Percentiles rank a stretch among this genome's conserved stretches.
Conservation (phyloP, 64 coral and sea anemone species). For the Astreopora myriophthalma region DNA sequence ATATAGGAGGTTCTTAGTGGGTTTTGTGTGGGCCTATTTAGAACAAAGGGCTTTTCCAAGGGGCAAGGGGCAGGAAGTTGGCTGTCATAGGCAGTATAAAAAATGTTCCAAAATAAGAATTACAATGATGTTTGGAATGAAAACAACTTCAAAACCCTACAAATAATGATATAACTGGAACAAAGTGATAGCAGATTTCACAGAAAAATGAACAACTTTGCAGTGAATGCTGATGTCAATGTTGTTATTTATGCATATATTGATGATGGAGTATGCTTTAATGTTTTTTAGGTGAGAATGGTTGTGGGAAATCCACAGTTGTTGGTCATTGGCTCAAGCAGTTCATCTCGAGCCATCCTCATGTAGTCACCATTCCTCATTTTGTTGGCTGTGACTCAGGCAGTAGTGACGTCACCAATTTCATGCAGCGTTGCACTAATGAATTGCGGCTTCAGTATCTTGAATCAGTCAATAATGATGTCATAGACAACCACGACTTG, state of each 20-base stretch:
- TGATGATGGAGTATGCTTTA: neutral
- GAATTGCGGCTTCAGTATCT: constrained; percentile 89
- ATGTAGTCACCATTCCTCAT: constrained; percentile 81
- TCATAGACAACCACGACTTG: constrained; percentile 68
- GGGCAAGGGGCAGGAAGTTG: no score
- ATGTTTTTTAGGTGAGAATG: constrained; percentile 77
- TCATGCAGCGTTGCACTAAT: constrained; percentile 93
- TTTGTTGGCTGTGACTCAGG: constrained; percentile 76
- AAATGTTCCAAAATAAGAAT: no score
- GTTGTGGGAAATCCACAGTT: constrained; percentile 78
- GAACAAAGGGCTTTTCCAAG: no score
- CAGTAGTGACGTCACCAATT: constrained; percentile 78
- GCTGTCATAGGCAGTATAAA: no score
- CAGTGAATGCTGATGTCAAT: neutral
- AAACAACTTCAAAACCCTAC: no score
- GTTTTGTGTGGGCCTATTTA: no score
- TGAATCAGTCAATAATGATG: constrained; percentile 57
- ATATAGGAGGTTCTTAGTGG: no score
- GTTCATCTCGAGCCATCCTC: constrained; percentile 55
- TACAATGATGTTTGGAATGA: no score
- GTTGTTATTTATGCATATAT: neutral
- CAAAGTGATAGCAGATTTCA: no score
- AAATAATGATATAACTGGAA: no score
- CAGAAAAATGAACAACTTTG: neutral
- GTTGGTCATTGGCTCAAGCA: constrained; percentile 88